Evolutionary conservation across 2,888 invertebrate species (phyloP).

Genomic region (Megaustenia siamemsis): DNA sequence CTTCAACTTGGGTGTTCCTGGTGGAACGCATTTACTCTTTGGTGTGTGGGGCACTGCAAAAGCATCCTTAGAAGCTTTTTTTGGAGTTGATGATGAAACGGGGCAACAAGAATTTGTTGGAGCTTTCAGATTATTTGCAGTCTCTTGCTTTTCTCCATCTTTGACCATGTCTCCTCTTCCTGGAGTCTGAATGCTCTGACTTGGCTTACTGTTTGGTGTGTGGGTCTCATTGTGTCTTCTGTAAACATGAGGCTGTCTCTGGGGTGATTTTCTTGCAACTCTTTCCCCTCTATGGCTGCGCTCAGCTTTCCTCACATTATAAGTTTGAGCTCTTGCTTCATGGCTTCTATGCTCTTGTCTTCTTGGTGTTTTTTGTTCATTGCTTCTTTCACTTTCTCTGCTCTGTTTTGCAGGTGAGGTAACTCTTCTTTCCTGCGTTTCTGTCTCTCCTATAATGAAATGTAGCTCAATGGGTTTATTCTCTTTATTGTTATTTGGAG

Average conservation of each 20-base stretch:
- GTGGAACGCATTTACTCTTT: slow-evolving; percentile 50
- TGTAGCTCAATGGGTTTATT: slow-evolving; percentile 39
- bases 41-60: slow-evolving; percentile 79
- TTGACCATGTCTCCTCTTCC: slow-evolving; percentile 52
- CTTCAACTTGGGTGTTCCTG: slow-evolving; percentile 52
- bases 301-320: slow-evolving; percentile 44
- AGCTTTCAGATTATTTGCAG: neutral
- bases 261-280: slow-evolving; percentile 14
- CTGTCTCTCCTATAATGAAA: neutral
- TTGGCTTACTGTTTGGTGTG: neutral
- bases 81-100: slow-evolving; percentile 24
- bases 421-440: neutral
- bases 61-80: slow-evolving; percentile 62
- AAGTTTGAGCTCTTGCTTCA: slow-evolving; percentile 22
- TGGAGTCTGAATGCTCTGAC: slow-evolving; percentile 34
- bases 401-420: neutral
- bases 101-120: neutral
- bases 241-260: slow-evolving; percentile 3
- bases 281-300: neutral
- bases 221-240: slow-evolving; percentile 21
- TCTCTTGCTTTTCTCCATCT: neutral
- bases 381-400: neutral
- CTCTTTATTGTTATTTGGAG: slow-evolving; percentile 37
- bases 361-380: slow-evolving; percentile 4
- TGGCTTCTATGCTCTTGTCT: neutral